Percentiles rank a stretch among this genome's conserved stretches.
phyloP scores from a whole-genome alignment of 2,888 invertebrate genomes.

The Agapostemon virescens region DNA sequence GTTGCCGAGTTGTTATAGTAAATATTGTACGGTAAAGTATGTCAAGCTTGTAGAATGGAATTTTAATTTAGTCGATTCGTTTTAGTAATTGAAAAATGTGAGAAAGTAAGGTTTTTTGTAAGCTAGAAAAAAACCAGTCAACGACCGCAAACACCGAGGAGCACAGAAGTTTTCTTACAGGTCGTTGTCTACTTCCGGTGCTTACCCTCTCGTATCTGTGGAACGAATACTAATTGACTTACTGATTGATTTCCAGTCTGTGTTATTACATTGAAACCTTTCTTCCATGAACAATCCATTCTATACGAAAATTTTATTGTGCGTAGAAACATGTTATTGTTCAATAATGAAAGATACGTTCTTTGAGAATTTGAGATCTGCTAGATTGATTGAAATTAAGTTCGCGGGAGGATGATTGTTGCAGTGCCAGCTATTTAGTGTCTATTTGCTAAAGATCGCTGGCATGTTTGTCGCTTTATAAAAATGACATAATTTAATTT shows the following conservation, averaged over 20 bases:
- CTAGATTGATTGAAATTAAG: too few species aligned
- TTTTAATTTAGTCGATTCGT: neutral
- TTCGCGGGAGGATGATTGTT: too few species aligned
- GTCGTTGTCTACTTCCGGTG: conserved; percentile 11
- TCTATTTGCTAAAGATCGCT: too few species aligned
- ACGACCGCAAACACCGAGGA: neutral
- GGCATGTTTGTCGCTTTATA: too few species aligned
- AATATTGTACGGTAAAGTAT: neutral
- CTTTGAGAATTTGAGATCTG: too few species aligned
- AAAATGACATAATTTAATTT: too few species aligned
- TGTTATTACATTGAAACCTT: neutral
- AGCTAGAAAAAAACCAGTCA: neutral
- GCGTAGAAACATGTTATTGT: too few species aligned
- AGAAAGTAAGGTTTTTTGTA: neutral
- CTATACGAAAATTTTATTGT: neutral
- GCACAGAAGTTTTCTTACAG: conserved; percentile 6
- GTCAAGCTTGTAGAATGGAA: neutral
- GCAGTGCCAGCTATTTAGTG: too few species aligned
- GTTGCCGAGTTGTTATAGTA: too few species aligned
- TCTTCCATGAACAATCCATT: neutral
- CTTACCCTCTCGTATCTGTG: neutral
- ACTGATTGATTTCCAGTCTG: neutral
- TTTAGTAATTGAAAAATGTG: neutral
- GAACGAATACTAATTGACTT: conserved; percentile 14
- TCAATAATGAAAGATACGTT: too few species aligned